These are phyloP conservation scores for Nymphalis polychloros DNA, from an alignment of 2,888 invertebrate species.

Conservation along the genomic window DNA sequence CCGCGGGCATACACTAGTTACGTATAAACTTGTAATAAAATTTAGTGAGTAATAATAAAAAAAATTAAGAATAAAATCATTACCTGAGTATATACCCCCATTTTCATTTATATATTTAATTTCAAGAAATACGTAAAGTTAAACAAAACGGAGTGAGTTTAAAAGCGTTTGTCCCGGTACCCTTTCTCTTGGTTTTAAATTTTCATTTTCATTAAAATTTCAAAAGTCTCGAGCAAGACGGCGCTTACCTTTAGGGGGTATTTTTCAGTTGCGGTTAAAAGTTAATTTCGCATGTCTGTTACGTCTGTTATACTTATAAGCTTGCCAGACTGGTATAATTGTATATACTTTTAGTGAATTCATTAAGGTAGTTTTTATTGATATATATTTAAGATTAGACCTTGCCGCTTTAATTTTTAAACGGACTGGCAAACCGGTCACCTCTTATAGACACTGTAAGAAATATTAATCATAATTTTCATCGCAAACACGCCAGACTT, in stretches of 20 bases:
- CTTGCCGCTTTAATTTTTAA: no score
- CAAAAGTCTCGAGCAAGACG: slow-evolving; percentile 6
- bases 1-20: no score
- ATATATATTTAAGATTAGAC: no score
- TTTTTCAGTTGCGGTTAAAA: slow-evolving; percentile 4
- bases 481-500: no score
- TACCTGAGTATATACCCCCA: background rate
- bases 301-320: background rate
- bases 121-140: slow-evolving; percentile 10
- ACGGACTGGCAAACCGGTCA: no score
- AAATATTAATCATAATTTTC: no score
- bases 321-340: background rate
- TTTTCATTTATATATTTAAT: slow-evolving; percentile 5
- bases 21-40: no score
- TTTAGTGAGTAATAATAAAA: background rate
- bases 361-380: no score
- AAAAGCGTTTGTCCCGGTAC: background rate
- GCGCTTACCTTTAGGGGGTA: background rate
- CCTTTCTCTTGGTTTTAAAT: slow-evolving; percentile 2
- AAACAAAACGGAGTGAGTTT: slow-evolving; percentile 1
- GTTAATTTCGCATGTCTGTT: background rate
- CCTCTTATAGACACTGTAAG: no score
- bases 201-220: slow-evolving; percentile 28
- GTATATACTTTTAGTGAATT: background rate
- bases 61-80: slow-evolving; percentile 1